Evolutionary conservation across 2,113 vertebrate species (phyloP), one percentile per base, ranked within the genome.

Genomic region (Ictalurus furcatus): DNA sequence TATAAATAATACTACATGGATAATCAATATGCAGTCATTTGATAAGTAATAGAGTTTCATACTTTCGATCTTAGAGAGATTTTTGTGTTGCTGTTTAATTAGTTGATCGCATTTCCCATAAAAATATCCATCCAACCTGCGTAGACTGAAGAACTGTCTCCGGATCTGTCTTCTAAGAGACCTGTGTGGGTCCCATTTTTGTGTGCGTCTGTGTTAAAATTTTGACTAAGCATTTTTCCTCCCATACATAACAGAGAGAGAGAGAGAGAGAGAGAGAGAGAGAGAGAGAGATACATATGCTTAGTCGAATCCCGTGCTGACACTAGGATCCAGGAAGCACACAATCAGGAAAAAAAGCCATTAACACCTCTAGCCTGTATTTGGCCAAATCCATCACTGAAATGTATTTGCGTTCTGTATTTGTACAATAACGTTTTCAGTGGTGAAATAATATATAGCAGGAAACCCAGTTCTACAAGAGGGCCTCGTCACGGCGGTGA

Each of bases 361-460:
- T 85, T 74, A 85, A 82, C 82, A 80, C 56, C 23, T 52, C 30
- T 59, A 37, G 73, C 85, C 56, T 80, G 74, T 56, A 85, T 89
- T 87, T 86, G 74, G 85, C 73, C 83, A 52, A 87, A 91, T 89
- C 87, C 79, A 87, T 91, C 86, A 89, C 88, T 71, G 21, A 52
- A 67, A 88, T 89, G 88, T 91, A 80, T 91, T 88, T 86, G 83
- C 21, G 58, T 85, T 91, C 88, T 28, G 23, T 87, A 86, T 89
- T 91, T 85, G 82, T 85, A 85, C 88, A 89, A 86, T 89, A 88
- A 89, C 80, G 80, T 89, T 87, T 91, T 87, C 48, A 21, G 74
- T 91, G 88, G 76, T 86, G 54, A 86, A 76, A 79, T 90, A 85
- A 90, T 89, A 58, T 76, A 91, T 91, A 74, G 67, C 86, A 88